Percentiles rank a stretch among this genome's conserved stretches.
These are phyloP conservation scores for Actenoides lindsayi DNA, from an alignment of 2,113 vertebrate species.

Conservation along the genomic window DNA sequence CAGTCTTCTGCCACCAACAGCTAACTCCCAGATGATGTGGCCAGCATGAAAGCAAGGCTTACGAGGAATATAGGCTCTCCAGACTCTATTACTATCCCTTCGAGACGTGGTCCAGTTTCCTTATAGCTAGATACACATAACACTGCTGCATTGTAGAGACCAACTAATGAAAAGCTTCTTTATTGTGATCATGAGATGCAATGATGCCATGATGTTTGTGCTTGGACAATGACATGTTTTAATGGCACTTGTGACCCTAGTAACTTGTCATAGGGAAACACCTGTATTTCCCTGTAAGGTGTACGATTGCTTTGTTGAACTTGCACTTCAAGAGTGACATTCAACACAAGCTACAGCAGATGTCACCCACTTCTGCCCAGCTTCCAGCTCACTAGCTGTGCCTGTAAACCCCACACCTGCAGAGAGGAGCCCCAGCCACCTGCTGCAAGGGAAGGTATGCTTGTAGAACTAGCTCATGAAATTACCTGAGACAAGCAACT, in stretches of 20 bases:
- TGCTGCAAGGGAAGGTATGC: neutral
- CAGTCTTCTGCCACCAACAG: neutral
- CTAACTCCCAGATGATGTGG: neutral
- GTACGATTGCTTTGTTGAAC: neutral
- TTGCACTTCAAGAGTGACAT: neutral
- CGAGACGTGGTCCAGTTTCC: neutral
- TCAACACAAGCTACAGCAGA: neutral
- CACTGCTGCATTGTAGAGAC: neutral
- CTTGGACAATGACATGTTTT: neutral
- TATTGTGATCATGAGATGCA: neutral
- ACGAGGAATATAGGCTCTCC: neutral
- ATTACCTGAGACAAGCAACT: neutral
- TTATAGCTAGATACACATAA: neutral
- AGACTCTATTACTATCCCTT: neutral
- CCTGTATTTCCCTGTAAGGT: rapidly evolving
- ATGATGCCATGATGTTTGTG: neutral
- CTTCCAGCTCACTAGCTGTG: neutral
- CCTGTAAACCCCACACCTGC: neutral
- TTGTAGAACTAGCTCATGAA: neutral
- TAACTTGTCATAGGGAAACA: neutral
- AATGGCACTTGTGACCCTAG: neutral
- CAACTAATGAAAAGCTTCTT: neutral
- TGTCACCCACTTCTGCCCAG: neutral
- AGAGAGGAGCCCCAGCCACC: neutral
- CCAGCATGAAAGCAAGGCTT: neutral